Conservation (phyloP, 2,888 invertebrate genomes). For the Tinea pellionella region DNA sequence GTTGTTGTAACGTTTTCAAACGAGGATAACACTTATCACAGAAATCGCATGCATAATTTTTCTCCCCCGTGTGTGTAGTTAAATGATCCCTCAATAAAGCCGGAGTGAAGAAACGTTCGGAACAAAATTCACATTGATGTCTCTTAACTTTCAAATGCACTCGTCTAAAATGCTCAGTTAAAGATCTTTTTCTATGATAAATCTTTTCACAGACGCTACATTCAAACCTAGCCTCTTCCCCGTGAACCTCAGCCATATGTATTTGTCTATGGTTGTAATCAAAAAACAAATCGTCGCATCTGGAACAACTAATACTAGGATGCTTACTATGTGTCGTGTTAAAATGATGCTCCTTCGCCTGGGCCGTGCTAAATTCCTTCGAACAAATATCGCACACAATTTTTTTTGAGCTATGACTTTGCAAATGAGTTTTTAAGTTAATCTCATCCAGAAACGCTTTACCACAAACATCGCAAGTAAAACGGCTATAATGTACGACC, state of each 20-base stretch:
- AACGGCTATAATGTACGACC: conserved; percentile 58
- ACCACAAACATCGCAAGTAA: conserved; percentile 53
- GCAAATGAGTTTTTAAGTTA: conserved; percentile 56
- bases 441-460: conserved; percentile 61
- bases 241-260: conserved; percentile 53
- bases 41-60: conserved; percentile 67
- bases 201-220: conserved; percentile 60
- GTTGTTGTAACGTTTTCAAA: conserved; percentile 69
- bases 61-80: conserved; percentile 63
- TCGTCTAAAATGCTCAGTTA: conserved; percentile 51
- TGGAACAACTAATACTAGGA: conserved; percentile 50
- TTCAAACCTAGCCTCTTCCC: conserved; percentile 46
- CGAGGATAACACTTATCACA: conserved; percentile 73
- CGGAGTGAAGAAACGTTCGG: conserved; percentile 61
- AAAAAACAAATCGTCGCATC: conserved; percentile 59
- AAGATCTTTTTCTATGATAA: conserved; percentile 52
- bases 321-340: conserved; percentile 58
- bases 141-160: conserved; percentile 58
- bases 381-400: conserved; percentile 65
- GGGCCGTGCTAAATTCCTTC: conserved; percentile 55
- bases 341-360: conserved; percentile 58
- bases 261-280: conserved; percentile 54
- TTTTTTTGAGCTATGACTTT: conserved; percentile 58
- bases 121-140: conserved; percentile 67
- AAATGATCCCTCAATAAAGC: conserved; percentile 59